Evolutionary conservation across 2,113 vertebrate species (phyloP), one percentile per base, ranked within the genome.

Genomic region (Desmodus rotundus): DNA sequence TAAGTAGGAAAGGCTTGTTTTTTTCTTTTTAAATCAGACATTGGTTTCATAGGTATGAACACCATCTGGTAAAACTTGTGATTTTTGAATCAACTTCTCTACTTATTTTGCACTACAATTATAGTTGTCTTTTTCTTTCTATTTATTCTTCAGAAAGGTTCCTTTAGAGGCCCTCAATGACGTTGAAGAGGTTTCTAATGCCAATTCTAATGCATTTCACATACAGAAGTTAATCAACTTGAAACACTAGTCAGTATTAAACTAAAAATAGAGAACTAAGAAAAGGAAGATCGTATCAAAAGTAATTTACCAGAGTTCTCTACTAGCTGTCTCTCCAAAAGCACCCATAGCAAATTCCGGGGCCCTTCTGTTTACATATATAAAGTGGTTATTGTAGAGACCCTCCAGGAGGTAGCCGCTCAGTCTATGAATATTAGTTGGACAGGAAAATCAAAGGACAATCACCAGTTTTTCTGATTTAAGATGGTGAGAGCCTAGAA

Each of bases 41-140:
- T 65, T 92, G 85, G 3, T 56, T 89, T 72, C 61, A 50, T 7
- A 77, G 43, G 4, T 81, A 50, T 20, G 45, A 31, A 63, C 12
- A 65, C 10, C 87, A 67, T 38, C 20, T 77, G 54, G 52, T 52
- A 89, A 83, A 89, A 87, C 28, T 72, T 67, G 9, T 22, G 19
- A 87, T 68, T 52, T 96, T 82, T 92, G 41, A 95, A 56, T 72
- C 50, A 95, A 72, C 38, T 77, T 91, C 73, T 91, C 78, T 38
- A 81, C 17, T 83, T 90, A 94, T 43, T 82, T 92, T 82, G 82
- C 14, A 31, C 58, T 94, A 65, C 17, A 41, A 56, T 61, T 33
- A 33, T 33, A 36, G 20, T 26, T 86, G 20, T 43, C 52, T 81
- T 52, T 84, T 72, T 36, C 61, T 15, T 82, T 7, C 36, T 50